Evolutionary conservation across 2,888 invertebrate species (phyloP).

Genomic region (Rhimphoctona megacephalus): DNA sequence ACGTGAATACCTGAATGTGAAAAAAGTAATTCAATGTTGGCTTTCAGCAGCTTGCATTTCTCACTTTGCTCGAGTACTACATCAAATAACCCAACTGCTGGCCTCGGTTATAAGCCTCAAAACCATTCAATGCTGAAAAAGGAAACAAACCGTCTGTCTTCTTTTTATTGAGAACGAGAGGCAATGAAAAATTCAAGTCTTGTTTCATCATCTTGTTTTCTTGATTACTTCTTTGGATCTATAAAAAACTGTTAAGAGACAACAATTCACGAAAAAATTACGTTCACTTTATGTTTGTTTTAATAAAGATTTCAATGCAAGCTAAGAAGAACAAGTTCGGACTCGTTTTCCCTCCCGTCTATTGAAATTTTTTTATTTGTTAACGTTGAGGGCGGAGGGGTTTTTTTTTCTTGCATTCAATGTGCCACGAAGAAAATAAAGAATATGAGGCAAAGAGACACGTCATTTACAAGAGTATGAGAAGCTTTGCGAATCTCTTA

Average conservation of each 20-base stretch:
- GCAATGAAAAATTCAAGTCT: not conserved
- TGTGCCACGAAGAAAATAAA: conserved; percentile 1
- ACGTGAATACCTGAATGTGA: not conserved
- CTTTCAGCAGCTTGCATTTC: not conserved
- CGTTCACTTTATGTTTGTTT: not conserved
- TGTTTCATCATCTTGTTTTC: not conserved
- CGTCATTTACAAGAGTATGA: conserved; percentile 45
- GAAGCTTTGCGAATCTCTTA: conserved; percentile 36
- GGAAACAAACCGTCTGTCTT: not conserved
- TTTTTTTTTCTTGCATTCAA: conserved; percentile 4
- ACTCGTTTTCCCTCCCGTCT: not conserved
- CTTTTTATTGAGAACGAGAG: not conserved
- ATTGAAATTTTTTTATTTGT: conserved; percentile 8
- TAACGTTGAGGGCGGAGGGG: not conserved
- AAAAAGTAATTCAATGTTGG: conserved; percentile 10
- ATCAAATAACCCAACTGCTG: not conserved
- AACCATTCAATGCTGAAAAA: conserved; percentile 9
- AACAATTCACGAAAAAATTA: not conserved
- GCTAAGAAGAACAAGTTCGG: not conserved
- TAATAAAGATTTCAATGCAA: not conserved
- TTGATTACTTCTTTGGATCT: not conserved
- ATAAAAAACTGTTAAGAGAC: not conserved
- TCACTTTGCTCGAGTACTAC: not conserved
- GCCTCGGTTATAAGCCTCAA: not conserved
- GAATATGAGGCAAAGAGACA: conserved; percentile 25